Evolutionary conservation across 1,140 invertebrate genomes (phyloP), one percentile per base, ranked within the genome.

Genomic region (Ips typographus): DNA sequence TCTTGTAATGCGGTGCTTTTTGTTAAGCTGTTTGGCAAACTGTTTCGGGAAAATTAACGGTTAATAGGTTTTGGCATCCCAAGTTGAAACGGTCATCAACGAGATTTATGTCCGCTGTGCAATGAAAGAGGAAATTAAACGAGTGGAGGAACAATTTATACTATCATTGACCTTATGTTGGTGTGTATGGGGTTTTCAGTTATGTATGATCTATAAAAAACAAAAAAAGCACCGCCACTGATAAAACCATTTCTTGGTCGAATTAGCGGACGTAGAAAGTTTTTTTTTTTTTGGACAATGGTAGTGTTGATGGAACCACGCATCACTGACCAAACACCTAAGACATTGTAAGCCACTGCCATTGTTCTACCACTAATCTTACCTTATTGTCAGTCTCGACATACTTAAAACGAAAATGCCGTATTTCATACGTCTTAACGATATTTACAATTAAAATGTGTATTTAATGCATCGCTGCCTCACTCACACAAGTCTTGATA

Each of bases 391-490:
- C 52, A n/a, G 6, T 51, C 43, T 55, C 58, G 64, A 66, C 64
- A 66, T 66, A 66, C 64, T 65, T 66, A 40, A 58, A 64, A 55
- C 36, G 8, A 56, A 56, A 64, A 64, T 36, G 49, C 4, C 8
- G 40, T 64, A 55, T 42, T 53, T 64, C 43, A 42, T 62, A 64
- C 62, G 49, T 57, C 55, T 66, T 66, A 49, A 58, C 1, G 43
- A 66, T 57, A 66, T 66, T 66, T 66, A 51, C 52, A 66, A 39
- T 66, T 66, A 66, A 57, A 66, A 66, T 66, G 57, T 8, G 44
- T 49, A 8, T 49, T 49, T 49, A 49, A 51, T 58, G 51, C 51
- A 44, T 57, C 22, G 53, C 36, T 56, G 53, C 6, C 8, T 49
- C 53, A 8, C 53, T 56, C 37, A 39, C 52, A 4, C 22, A 22